Evolutionary conservation across 2,113 vertebrate species (phyloP).

Genomic region (Elachura formosa): DNA sequence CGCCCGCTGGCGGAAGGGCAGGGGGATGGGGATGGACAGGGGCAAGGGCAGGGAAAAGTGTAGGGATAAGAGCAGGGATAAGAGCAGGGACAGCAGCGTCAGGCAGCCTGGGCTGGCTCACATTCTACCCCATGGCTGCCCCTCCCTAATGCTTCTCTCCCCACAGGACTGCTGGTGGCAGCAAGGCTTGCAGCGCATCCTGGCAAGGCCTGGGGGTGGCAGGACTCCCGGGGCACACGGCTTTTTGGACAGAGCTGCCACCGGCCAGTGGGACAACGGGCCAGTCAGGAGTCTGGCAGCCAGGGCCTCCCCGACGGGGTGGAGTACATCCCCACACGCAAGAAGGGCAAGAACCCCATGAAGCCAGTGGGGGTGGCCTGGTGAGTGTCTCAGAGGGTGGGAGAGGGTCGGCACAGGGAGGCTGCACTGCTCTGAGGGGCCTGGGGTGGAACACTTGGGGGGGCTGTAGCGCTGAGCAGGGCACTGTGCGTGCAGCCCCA

Average conservation of each 20-base stretch:
- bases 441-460: rapidly evolving
- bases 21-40: no score
- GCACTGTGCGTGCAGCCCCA: no score
- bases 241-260: neutral
- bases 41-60: no score
- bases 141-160: neutral
- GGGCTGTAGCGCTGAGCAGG: rapidly evolving
- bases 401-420: rapidly evolving
- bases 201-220: neutral
- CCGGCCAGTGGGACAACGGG: neutral
- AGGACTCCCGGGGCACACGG: rapidly evolving
- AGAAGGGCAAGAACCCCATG: constrained; percentile 88
- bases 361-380: constrained; percentile 86
- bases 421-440: rapidly evolving
- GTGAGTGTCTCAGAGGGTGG: constrained; percentile 55
- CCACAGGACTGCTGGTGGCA: neutral
- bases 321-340: constrained; percentile 83
- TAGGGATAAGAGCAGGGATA: rapidly evolving
- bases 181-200: rapidly evolving
- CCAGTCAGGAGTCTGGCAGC: neutral
- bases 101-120: neutral
- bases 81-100: neutral
- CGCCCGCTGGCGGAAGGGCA: neutral
- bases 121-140: rapidly evolving
- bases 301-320: constrained; percentile 32